Base-by-base conservation (phyloP, 2,113 vertebrate genomes). In the Empidonax traillii region DNA sequence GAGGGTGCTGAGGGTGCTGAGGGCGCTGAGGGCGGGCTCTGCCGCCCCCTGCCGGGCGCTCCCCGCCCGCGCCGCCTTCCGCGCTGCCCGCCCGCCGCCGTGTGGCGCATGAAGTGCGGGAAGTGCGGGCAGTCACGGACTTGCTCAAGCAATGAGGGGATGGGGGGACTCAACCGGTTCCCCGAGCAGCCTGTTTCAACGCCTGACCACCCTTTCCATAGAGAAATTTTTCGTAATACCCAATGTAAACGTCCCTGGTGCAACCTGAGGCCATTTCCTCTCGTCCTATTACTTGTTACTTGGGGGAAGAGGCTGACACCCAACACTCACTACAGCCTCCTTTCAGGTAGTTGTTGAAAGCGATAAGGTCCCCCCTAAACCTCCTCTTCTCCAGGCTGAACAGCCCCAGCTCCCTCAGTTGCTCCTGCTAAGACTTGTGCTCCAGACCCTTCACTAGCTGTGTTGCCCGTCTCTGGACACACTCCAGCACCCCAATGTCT, bases 41-140 rank as follows among this genome's bases (percentile, higher is more conserved):
- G 95, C 30, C 44, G 56, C 97, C 97, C 97, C 73, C 98, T 97
- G 61, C 93, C 80, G 97, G 94, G 10, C 69, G 14, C 51, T 35
- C 5, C 47, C 14, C 47, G 47, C n/a, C 55, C 28, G 4, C 8
- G 46, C 55, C 46, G 31, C 83, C 52, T 41, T 35, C 25, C 25
- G 71, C 3, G 47, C 59, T 11, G 8, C 55, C 41, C 41, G 27
- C 39, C 20, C 41, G 35, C 71, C 8, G 35, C 62, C 72, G 17
- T 22, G 59, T 0, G 83, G 19, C 12, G 44, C 14, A 1, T 1
- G 0, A 2, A 8, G 2, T 2, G 39, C 20, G 19, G 58, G 58
- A 25, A 37, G 23, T 24, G 24, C 46, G n/a, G 1, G 13, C 18
- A 4, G 23, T 3, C 16, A 2, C 14, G 51, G 49, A 3, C 15